Percentiles rank a stretch among this genome's conserved stretches.
Conservation (phyloP, 1,140 invertebrate species). For the Sycobia sp. region DNA sequence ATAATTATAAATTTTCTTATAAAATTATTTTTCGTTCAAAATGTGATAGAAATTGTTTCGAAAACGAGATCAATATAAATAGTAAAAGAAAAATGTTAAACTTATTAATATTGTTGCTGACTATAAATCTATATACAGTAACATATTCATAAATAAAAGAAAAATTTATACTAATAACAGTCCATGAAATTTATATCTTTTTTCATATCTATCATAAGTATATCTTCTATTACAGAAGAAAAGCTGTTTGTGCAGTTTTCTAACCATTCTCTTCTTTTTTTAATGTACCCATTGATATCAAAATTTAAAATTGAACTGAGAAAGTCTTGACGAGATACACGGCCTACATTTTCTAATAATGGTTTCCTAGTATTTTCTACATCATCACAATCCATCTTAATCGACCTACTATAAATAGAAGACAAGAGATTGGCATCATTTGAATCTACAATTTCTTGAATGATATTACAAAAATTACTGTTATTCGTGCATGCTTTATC, state of each 20-base stretch:
- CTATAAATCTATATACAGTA: no score
- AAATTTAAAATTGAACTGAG: conserved; percentile 60
- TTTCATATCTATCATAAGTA: conserved; percentile 64
- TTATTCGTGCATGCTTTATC: conserved; percentile 27
- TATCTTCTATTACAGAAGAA: conserved; percentile 70
- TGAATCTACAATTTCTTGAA: conserved; percentile 54
- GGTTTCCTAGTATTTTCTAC: conserved; percentile 44
- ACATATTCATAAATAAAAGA: no score
- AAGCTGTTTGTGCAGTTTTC: conserved; percentile 65
- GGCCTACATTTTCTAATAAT: conserved; percentile 53
- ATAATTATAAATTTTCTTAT: no score
- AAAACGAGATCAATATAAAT: no score
- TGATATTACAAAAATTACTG: conserved; percentile 45
- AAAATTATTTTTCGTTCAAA: no score
- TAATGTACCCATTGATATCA: conserved; percentile 63
- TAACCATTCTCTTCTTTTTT: conserved; percentile 66
- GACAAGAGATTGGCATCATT: conserved; percentile 67
- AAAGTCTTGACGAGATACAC: conserved; percentile 64
- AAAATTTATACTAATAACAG: no score
- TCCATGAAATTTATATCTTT: conserved; percentile 66
- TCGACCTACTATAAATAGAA: conserved; percentile 61
- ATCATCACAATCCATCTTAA: conserved; percentile 52
- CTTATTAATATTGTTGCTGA: no score
- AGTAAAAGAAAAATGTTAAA: no score
- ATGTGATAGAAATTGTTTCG: no score